Percentiles rank a stretch among this genome's conserved stretches.
phyloP scores from a whole-genome alignment of 2,888 invertebrate species.

The Trissolcus brochymenae region DNA sequence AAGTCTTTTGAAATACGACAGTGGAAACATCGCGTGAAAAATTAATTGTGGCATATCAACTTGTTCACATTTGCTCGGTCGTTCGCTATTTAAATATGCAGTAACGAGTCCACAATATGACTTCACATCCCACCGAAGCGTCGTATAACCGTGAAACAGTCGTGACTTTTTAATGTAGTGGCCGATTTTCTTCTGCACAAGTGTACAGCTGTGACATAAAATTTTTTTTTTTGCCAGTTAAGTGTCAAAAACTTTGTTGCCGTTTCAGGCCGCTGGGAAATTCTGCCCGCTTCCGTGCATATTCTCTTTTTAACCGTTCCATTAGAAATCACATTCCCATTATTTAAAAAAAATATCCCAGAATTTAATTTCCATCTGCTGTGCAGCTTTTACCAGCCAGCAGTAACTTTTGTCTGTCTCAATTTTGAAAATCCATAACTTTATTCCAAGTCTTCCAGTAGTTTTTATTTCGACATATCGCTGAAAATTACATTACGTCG shows the following conservation, averaged over 20 bases:
- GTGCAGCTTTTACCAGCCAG: no score
- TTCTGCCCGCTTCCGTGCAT: no score
- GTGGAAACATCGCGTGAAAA: conserved; percentile 39
- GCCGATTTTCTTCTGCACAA: conserved; percentile 45
- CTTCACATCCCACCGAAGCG: conserved; percentile 37
- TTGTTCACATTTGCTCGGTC: conserved; percentile 41
- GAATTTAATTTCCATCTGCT: neutral
- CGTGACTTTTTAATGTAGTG: conserved; percentile 49
- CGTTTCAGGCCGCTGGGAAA: neutral
- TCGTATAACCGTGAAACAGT: conserved; percentile 39
- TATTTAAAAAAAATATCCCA: neutral
- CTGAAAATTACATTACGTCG: conserved; percentile 73
- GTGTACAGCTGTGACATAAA: conserved; percentile 36
- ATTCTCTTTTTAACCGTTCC: neutral
- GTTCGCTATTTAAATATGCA: conserved; percentile 50
- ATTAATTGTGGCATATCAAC: conserved; percentile 44
- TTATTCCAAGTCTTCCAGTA: conserved; percentile 6
- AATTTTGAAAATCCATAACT: conserved; percentile 1
- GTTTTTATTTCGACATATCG: conserved; percentile 61
- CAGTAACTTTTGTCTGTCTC: no score
- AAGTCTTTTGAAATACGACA: conserved; percentile 25
- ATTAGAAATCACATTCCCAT: conserved; percentile 29
- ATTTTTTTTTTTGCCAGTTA: conserved; percentile 34
- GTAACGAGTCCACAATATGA: conserved; percentile 44
- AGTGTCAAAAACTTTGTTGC: conserved; percentile 39